A percentile compares a stretch with the other conserved stretches of the same genome.
Conservation (phyloP, 2,113 vertebrate species). For the Cyrtonyx montezumae region DNA sequence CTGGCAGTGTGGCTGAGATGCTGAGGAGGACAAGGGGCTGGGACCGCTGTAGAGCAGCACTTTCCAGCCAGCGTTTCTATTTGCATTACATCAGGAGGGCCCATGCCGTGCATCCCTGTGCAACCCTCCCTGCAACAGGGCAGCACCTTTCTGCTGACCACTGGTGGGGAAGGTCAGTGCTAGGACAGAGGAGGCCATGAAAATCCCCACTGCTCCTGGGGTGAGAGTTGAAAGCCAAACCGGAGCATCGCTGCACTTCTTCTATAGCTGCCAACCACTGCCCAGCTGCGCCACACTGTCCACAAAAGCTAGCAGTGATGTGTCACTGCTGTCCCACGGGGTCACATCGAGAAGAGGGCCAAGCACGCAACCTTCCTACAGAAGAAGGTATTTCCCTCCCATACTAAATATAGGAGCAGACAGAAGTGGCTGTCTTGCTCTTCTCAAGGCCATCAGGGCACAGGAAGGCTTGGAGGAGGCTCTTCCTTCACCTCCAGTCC, state of each 20-base stretch:
- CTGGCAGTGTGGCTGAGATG: background rate
- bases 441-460: background rate
- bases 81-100: background rate
- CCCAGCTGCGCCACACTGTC: background rate
- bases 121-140: background rate
- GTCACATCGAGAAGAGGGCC: background rate
- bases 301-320: background rate
- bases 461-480: background rate
- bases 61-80: background rate
- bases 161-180: background rate
- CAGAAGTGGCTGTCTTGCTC: background rate
- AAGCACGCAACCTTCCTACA: background rate
- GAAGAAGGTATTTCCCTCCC: background rate
- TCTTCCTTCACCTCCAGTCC: background rate
- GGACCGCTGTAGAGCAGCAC: background rate
- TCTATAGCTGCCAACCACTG: background rate
- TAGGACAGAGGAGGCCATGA: background rate
- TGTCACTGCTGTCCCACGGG: background rate
- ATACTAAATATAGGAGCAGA: background rate
- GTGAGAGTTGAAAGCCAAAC: background rate
- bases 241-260: background rate
- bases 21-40: background rate
- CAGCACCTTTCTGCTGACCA: background rate
- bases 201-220: rapidly evolving
- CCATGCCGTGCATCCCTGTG: background rate